Evolutionary conservation across 2,888 invertebrate genomes (phyloP).

Genomic region (Pheosia gnoma): DNA sequence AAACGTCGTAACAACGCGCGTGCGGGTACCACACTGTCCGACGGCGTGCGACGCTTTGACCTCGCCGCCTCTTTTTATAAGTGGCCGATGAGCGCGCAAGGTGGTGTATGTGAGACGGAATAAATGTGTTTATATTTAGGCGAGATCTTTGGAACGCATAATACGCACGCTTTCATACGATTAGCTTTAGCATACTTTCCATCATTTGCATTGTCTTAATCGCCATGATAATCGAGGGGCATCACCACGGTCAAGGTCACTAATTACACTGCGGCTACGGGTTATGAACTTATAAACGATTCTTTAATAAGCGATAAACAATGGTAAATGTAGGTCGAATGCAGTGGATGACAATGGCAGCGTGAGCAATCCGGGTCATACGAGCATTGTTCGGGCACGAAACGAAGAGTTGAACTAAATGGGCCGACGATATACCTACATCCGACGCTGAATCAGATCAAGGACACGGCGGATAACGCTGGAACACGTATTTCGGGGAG

Average conservation of each 20-base stretch:
- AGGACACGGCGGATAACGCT: conserved; percentile 37
- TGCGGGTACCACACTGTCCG: conserved; percentile 76
- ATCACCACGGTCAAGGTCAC: conserved; percentile 38
- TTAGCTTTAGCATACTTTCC: conserved; percentile 30
- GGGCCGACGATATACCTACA: conserved; percentile 48
- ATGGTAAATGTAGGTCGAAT: conserved; percentile 60
- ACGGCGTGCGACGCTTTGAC: conserved; percentile 67
- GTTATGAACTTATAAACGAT: conserved; percentile 21
- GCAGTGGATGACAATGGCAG: conserved; percentile 56
- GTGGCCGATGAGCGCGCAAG: conserved; percentile 77
- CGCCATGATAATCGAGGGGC: conserved; percentile 14
- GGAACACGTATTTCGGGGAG: conserved; percentile 12
- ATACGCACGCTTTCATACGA: conserved; percentile 46
- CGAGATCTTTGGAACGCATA: conserved; percentile 56
- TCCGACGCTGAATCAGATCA: conserved; percentile 56
- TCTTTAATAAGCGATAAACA: conserved; percentile 54
- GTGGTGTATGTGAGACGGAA: conserved; percentile 68
- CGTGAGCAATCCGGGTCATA: conserved; percentile 65
- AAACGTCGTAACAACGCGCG: conserved; percentile 76
- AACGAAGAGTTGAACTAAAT: conserved; percentile 56
- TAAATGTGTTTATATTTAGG: conserved; percentile 76
- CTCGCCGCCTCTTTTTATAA: conserved; percentile 81
- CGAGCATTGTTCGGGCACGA: conserved; percentile 62
- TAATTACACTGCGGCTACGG: conserved; percentile 23
- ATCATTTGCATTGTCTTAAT: conserved; percentile 14